Conservation (phyloP, 1,140 invertebrate genomes). For the Leptopilina boulardi region DNA sequence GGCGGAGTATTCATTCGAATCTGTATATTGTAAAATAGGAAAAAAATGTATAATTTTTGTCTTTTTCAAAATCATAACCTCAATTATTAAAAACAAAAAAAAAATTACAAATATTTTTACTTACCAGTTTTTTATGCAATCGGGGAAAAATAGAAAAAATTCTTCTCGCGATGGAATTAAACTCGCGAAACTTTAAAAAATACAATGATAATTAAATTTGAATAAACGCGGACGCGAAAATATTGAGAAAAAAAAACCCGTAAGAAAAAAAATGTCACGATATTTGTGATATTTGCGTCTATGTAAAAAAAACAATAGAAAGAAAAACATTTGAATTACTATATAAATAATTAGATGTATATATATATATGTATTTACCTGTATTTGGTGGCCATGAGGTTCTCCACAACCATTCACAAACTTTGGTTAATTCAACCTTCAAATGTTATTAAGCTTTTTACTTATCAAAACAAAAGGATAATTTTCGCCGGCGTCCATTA, state of each 20-base stretch:
- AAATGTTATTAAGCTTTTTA: no score
- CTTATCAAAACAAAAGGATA: background rate
- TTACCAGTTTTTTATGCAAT: background rate
- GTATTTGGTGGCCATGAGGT: no score
- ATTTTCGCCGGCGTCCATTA: background rate
- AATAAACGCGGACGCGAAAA: background rate
- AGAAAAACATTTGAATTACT: constrained; percentile 12
- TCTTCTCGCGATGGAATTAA: background rate
- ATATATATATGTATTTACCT: background rate
- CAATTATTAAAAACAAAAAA: background rate
- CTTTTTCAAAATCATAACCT: background rate
- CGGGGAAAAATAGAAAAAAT: background rate
- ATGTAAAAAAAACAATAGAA: background rate
- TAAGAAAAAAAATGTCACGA: background rate
- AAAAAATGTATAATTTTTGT: background rate
- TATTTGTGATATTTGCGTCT: background rate
- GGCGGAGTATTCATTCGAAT: constrained; percentile 22
- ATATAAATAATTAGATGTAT: background rate
- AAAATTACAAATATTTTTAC: constrained; percentile 1
- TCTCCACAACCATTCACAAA: no score
- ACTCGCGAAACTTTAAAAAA: constrained; percentile 30
- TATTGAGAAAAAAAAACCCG: background rate
- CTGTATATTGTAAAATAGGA: no score
- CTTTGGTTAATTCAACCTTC: no score
- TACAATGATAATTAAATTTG: background rate